These are phyloP conservation scores for Thunnus thynnus DNA, from an alignment of 2,113 vertebrate genomes.

Conservation along the genomic window DNA sequence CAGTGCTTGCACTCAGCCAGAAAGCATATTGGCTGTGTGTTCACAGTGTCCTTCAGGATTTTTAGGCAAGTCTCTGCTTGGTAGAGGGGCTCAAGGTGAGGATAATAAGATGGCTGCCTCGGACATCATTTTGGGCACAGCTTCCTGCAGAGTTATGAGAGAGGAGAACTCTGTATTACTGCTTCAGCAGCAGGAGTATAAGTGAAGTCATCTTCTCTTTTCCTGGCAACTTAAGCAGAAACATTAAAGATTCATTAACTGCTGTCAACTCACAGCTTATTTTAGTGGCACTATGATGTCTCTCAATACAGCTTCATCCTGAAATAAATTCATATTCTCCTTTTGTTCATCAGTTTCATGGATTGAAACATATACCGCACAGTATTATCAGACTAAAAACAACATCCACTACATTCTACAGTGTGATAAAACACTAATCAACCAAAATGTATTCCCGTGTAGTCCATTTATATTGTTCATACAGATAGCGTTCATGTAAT, in stretches of 20 bases:
- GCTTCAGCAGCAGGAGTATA: constrained; percentile 74
- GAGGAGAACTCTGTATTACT: constrained; percentile 13
- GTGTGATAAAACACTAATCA: constrained; percentile 43
- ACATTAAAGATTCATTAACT: constrained; percentile 76
- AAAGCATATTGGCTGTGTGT: constrained; percentile 25
- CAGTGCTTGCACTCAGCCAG: constrained; percentile 18
- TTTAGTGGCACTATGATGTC: constrained; percentile 60
- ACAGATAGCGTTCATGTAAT: not conserved
- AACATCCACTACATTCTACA: not conserved
- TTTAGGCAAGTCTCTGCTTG: constrained; percentile 62
- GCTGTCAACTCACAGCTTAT: constrained; percentile 62
- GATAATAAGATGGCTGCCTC: constrained; percentile 65
- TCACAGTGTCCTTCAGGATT: constrained; percentile 65
- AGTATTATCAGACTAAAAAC: constrained; percentile 10
- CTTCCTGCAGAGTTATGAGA: constrained; percentile 15
- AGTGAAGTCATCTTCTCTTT: constrained; percentile 88
- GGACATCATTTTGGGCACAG: constrained; percentile 62
- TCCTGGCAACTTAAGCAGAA: constrained; percentile 85
- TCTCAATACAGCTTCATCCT: constrained; percentile 42
- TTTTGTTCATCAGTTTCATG: constrained; percentile 35
- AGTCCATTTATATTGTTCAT: constrained; percentile 2
- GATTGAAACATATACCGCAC: constrained; percentile 17
- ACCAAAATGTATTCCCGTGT: constrained; percentile 16
- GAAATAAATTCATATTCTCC: constrained; percentile 40
- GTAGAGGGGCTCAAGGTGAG: constrained; percentile 55